Evolutionary conservation across 2,797 vertebrate species (phyloP).

Genomic region (Graptemys geographica): DNA sequence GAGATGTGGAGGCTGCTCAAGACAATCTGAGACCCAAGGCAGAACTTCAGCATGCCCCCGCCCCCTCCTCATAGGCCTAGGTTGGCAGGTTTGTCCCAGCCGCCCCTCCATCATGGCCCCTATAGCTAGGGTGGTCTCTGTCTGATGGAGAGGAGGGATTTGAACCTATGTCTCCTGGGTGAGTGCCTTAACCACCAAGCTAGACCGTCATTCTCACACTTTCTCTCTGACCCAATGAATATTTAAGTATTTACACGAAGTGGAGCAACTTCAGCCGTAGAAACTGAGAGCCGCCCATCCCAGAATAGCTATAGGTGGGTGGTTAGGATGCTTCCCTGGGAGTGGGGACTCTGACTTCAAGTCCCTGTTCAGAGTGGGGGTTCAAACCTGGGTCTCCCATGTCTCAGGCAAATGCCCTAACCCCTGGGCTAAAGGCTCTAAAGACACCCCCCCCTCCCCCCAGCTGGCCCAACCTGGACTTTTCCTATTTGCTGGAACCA

Average conservation of each 20-base stretch:
- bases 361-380: background rate
- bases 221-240: background rate
- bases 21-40: background rate
- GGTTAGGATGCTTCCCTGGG: too few species aligned
- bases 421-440: background rate
- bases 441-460: background rate
- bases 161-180: background rate
- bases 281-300: background rate
- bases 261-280: background rate
- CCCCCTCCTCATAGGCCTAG: background rate
- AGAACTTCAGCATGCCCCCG: background rate
- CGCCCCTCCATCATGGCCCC: background rate
- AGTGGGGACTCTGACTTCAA: background rate
- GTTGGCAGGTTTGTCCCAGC: background rate
- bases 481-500: background rate
- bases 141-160: background rate
- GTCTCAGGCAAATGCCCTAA: background rate
- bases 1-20: background rate
- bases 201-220: background rate
- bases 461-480: background rate
- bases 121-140: background rate
- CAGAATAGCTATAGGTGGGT: background rate
- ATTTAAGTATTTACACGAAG: background rate
- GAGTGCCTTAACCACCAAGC: background rate
- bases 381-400: background rate